These are phyloP conservation scores for Campoplex capitator DNA, from an alignment of 2,888 invertebrate genomes.

Conservation along the genomic window DNA sequence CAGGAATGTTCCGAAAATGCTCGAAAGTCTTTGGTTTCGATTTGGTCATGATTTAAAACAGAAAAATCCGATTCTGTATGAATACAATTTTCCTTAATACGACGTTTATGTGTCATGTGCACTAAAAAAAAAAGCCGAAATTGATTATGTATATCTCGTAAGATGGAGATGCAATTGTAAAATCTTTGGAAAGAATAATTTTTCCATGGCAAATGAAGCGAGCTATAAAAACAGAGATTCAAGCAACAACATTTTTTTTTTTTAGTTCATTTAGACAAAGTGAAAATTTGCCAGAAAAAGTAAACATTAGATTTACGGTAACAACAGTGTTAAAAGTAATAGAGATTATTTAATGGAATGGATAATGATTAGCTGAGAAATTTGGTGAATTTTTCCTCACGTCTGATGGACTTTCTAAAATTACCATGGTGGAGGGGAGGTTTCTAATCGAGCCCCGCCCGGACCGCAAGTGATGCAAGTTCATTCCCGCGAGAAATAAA, in stretches of 20 bases:
- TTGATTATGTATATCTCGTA: not conserved
- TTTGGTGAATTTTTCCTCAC: not conserved
- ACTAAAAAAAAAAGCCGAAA: too few relatives aligned
- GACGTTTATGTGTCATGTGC: too few relatives aligned
- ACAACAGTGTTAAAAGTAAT: not conserved
- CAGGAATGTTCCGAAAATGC: not conserved
- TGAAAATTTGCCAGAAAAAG: not conserved
- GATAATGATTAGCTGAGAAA: not conserved
- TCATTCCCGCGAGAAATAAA: conserved; percentile 58
- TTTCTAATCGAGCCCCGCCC: conserved; percentile 68
- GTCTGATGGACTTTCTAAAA: not conserved
- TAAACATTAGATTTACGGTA: not conserved
- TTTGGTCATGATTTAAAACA: not conserved
- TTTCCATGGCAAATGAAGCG: too few relatives aligned
- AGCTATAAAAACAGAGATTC: too few relatives aligned
- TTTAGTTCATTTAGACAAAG: not conserved
- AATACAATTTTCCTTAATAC: not conserved
- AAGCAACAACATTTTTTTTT: too few relatives aligned
- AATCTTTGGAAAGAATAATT: not conserved
- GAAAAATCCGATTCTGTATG: not conserved
- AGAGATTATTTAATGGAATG: not conserved
- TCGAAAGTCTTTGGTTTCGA: not conserved
- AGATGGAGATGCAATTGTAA: not conserved
- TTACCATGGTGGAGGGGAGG: conserved; percentile 5
- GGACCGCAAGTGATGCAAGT: conserved; percentile 67